Conservation (phyloP, 2,888 invertebrate species). For the Heteropelma amictum region DNA sequence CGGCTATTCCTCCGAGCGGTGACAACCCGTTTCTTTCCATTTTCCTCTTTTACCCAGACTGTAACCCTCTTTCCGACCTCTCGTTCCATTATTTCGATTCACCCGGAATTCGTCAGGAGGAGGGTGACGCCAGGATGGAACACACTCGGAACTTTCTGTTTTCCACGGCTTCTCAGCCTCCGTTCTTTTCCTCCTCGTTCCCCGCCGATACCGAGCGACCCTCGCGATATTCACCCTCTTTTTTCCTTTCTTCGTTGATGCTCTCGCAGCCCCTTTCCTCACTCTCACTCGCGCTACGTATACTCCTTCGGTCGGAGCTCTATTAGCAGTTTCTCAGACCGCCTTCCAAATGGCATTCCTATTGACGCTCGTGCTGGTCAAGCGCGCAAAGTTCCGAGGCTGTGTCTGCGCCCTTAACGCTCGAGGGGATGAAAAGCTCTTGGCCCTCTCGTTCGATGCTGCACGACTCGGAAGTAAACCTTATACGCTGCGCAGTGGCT, state of each 20-base stretch:
- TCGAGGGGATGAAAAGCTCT: constrained; percentile 66
- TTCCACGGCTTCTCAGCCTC: constrained; percentile 20
- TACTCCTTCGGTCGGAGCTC: constrained; percentile 58
- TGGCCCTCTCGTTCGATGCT: constrained; percentile 54
- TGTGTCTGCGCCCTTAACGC: constrained; percentile 64
- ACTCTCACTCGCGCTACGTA: constrained; percentile 20
- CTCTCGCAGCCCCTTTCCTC: constrained; percentile 10
- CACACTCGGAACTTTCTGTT: constrained; percentile 19
- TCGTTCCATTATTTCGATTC: constrained; percentile 42
- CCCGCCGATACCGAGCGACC: no score
- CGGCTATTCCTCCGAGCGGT: constrained; percentile 46
- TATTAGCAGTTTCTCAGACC: constrained; percentile 77
- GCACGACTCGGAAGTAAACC: constrained; percentile 64
- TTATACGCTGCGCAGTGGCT: constrained; percentile 73
- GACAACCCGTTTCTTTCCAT: constrained; percentile 55
- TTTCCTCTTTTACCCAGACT: constrained; percentile 47
- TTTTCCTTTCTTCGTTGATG: constrained; percentile 28
- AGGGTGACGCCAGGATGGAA: background rate
- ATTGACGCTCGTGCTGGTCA: constrained; percentile 68
- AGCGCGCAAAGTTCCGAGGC: constrained; percentile 43
- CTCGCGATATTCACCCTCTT: constrained; percentile 47
- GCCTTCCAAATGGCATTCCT: constrained; percentile 74
- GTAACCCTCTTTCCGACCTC: constrained; percentile 27
- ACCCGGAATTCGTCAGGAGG: constrained; percentile 35
- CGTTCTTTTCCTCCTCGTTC: constrained; percentile 25